A percentile compares a stretch with the other conserved stretches of the same genome.
Conservation (phyloP, 1,140 invertebrate species). For the Chymomyza costata region DNA sequence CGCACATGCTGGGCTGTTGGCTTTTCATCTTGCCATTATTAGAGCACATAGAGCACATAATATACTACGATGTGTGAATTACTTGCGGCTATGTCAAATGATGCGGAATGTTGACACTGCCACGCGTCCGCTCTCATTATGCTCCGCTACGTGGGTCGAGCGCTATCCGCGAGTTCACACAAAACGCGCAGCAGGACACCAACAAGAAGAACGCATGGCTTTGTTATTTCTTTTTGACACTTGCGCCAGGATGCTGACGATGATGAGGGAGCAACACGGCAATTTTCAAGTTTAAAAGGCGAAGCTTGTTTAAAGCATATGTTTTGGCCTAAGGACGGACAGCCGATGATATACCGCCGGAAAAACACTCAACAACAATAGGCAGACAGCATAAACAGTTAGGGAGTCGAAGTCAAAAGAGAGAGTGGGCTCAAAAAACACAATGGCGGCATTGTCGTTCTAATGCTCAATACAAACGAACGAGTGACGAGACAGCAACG, state of each 20-base stretch:
- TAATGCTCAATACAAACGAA: constrained; percentile 58
- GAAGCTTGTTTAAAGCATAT: constrained; percentile 63
- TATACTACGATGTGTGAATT: constrained; percentile 30
- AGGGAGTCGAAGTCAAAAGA: constrained; percentile 9
- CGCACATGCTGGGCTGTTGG: constrained; percentile 25
- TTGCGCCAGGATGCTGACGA: background rate
- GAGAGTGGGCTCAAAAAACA: constrained; percentile 30
- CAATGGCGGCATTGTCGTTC: constrained; percentile 65
- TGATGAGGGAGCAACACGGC: constrained; percentile 3
- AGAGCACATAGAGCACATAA: background rate
- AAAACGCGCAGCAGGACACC: constrained; percentile 49
- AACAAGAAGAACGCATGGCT: constrained; percentile 17
- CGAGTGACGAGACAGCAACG: background rate
- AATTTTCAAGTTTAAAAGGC: constrained; percentile 65
- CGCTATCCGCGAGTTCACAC: constrained; percentile 25
- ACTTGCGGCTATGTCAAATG: constrained; percentile 60
- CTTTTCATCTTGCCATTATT: constrained; percentile 38
- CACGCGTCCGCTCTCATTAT: constrained; percentile 67
- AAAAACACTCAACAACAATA: constrained; percentile 62
- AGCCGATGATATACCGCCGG: constrained; percentile 21
- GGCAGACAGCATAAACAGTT: constrained; percentile 68
- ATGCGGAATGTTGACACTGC: constrained; percentile 66
- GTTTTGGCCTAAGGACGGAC: too few species aligned
- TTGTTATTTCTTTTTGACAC: constrained; percentile 32
- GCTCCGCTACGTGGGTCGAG: constrained; percentile 2